These are phyloP conservation scores for Peromyscus nudipes DNA, from an alignment of 2,797 vertebrate species.

Conservation along the genomic window DNA sequence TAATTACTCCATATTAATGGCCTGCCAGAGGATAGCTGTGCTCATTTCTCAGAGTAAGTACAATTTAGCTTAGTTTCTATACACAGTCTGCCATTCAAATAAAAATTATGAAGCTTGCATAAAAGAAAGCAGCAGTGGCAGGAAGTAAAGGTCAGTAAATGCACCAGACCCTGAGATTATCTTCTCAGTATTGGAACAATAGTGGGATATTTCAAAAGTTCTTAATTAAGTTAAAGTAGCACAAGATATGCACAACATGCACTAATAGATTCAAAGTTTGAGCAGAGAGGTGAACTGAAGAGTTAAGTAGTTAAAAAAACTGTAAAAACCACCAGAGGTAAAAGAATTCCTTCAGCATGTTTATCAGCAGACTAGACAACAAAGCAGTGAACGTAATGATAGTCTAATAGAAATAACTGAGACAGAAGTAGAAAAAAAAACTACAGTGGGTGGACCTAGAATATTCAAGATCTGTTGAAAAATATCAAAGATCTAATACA, in stretches of 20 bases:
- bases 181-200: neutral
- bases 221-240: neutral
- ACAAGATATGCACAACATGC: neutral
- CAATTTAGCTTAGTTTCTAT: neutral
- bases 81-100: neutral
- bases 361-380: neutral
- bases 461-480: neutral
- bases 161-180: neutral
- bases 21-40: neutral
- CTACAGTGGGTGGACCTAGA: neutral
- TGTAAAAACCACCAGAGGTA: neutral
- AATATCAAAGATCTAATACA: neutral
- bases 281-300: neutral
- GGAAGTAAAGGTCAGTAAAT: neutral
- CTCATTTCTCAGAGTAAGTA: neutral
- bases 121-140: neutral
- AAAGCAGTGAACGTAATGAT: neutral
- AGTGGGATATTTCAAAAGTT: neutral
- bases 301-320: neutral
- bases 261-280: neutral
- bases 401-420: neutral
- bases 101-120: neutral
- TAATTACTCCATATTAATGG: neutral
- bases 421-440: neutral
- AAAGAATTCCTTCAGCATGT: neutral